These are phyloP conservation scores for Paraplagusia blochii DNA, from an alignment of 2,113 vertebrate genomes.

Conservation along the genomic window DNA sequence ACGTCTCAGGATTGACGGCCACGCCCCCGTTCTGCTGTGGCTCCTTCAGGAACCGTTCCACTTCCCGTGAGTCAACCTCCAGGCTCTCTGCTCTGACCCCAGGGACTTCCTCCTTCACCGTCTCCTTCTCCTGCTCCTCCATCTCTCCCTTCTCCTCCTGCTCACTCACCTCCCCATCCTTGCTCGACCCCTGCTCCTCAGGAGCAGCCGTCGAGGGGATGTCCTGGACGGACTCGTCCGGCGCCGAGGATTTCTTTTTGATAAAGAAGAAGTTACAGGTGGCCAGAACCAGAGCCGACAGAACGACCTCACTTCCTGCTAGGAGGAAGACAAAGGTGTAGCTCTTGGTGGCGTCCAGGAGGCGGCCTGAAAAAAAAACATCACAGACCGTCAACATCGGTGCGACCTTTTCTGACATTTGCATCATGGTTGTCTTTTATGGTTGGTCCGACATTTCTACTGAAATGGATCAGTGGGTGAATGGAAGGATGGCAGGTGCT, in stretches of 20 bases:
- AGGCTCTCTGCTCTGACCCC: slow-evolving; percentile 55
- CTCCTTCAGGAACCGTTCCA: slow-evolving; percentile 83
- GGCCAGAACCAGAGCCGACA: slow-evolving; percentile 82
- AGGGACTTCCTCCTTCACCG: slow-evolving; percentile 40
- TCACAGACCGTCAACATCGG: no score
- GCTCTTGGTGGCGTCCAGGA: slow-evolving; percentile 82
- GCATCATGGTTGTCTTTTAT: no score
- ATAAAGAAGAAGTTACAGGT: slow-evolving; percentile 86
- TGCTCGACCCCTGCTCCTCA: slow-evolving; percentile 17
- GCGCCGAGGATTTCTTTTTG: slow-evolving; percentile 66
- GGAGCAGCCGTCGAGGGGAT: slow-evolving; percentile 47
- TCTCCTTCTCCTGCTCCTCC: slow-evolving; percentile 35
- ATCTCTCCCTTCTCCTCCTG: slow-evolving; percentile 37
- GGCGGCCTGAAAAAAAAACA: slow-evolving; percentile 75
- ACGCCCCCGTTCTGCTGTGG: slow-evolving; percentile 75
- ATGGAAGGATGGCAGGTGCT: no score
- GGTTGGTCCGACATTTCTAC: no score
- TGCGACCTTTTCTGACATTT: no score
- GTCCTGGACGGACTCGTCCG: slow-evolving; percentile 76
- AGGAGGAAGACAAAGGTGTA: slow-evolving; percentile 91
- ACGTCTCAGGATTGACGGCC: slow-evolving; percentile 78
- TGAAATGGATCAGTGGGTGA: no score
- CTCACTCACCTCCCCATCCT: background rate
- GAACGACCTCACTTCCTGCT: slow-evolving; percentile 86
- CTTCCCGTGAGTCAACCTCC: slow-evolving; percentile 76